Evolutionary conservation across 1,140 invertebrate genomes (phyloP), one percentile per base, ranked within the genome.

Genomic region (Drosophila gunungcola): DNA sequence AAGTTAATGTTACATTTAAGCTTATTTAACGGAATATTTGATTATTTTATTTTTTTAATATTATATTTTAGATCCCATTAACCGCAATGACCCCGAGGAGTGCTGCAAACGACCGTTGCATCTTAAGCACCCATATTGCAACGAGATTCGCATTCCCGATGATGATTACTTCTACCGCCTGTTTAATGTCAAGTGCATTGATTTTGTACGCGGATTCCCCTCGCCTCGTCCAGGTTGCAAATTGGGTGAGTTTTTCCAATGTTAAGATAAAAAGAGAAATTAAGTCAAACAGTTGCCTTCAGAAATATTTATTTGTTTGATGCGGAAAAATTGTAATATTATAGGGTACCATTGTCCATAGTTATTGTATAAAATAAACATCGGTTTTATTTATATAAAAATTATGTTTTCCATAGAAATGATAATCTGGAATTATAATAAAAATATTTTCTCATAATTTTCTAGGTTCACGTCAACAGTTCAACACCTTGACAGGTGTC

Each of bases 121-220:
- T 77, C 93, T 95, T 10, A 97, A 97, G 81, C 97, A 98, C 93
- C 97, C 97, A 0, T 97, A 97, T 85, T 99, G 98, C 92, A 96
- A 98, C 89, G 97, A 98, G 92, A 98, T 99, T 70, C 91, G 94
- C 36, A 96, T 99, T 27, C 97, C 98, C 0, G 95, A 96, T 54
- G 96, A 98, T 88, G 98, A 99, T 92, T 97, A 97, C 84, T 98
- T 98, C 94, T 98, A 97, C 93, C 94, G 95, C 11, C 94, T 97
- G 27, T 98, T 96, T 92, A 94, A 95, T 53, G 95, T 97, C 12
- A 95, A 95, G 79, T 98, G 97, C 84, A 95, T 97, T 89, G 96
- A 98, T 92, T 98, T 98, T 78, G 96, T 98, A 2, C 93, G 97
- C 72, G 97, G 96, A 25, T 97, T 97, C 92, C 97, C 97, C 6